These are phyloP conservation scores for Agriotes lineatus DNA, from an alignment of 2,888 invertebrate species.

Conservation along the genomic window DNA sequence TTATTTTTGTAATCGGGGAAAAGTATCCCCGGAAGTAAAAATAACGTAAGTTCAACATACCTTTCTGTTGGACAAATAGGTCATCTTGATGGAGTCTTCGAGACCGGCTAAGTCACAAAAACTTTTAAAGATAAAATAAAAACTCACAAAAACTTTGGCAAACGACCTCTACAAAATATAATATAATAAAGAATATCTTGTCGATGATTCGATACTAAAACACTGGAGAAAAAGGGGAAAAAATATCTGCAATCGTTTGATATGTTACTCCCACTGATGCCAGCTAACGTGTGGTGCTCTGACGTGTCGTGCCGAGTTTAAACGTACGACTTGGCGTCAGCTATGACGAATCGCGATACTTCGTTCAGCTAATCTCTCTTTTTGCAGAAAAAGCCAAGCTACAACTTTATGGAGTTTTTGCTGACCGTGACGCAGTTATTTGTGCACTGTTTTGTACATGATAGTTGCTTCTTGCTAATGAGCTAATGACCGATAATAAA, in stretches of 20 bases:
- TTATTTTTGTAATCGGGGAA: not conserved
- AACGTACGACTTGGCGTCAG: constrained; percentile 9
- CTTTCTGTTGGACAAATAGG: constrained; percentile 35
- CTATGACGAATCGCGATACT: constrained; percentile 9
- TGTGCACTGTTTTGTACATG: not conserved
- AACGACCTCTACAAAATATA: constrained; percentile 5
- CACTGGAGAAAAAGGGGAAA: not conserved
- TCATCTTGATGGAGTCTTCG: constrained; percentile 28
- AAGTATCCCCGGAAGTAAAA: not conserved
- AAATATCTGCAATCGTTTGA: not conserved
- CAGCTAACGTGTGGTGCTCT: constrained; percentile 11
- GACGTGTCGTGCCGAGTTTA: constrained; percentile 10
- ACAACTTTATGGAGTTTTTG: not conserved
- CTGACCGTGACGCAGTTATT: not conserved
- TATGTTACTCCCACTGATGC: not conserved
- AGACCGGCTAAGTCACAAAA: not conserved
- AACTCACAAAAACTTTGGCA: not conserved
- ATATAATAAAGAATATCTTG: not conserved
- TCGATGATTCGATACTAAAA: not conserved
- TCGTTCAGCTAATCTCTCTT: not conserved
- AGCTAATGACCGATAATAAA: too few relatives aligned
- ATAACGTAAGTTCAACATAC: constrained; percentile 18
- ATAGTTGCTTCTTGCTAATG: not conserved
- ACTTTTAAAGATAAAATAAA: not conserved
- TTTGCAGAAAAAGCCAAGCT: constrained; percentile 14